A percentile compares a stretch with the other conserved stretches of the same genome.
Conservation (phyloP, 2,113 vertebrate genomes). For the Misgurnus mizolepis region DNA sequence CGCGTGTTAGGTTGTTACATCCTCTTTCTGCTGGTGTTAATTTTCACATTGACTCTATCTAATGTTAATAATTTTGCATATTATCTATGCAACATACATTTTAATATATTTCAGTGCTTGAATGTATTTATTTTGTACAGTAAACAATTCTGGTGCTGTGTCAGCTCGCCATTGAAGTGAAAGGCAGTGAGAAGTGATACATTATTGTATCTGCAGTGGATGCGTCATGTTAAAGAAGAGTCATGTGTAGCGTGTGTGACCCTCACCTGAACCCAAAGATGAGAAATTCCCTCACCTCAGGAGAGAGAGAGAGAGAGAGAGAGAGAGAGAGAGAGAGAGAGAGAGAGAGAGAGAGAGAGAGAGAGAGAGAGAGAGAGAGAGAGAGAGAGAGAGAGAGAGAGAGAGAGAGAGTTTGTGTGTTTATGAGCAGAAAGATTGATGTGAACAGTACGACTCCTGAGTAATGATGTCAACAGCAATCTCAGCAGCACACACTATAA, state of each 20-base stretch:
- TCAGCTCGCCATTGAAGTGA: not conserved
- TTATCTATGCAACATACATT: too few species aligned
- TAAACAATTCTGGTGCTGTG: not conserved
- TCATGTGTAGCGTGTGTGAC: slow-evolving; percentile 29
- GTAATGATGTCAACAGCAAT: slow-evolving; percentile 56
- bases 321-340: too few species aligned
- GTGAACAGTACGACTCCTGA: slow-evolving; percentile 47
- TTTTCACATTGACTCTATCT: too few species aligned
- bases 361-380: not conserved
- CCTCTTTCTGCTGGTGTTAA: too few species aligned
- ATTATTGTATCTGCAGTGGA: slow-evolving; percentile 46
- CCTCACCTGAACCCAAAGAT: slow-evolving; percentile 53
- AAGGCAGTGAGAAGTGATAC: not conserved
- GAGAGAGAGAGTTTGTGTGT: not conserved
- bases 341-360: not conserved
- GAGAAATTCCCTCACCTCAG: slow-evolving; percentile 52
- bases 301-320: slow-evolving; percentile 18
- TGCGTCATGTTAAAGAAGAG: slow-evolving; percentile 44
- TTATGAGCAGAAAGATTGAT: slow-evolving; percentile 42
- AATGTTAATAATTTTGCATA: too few species aligned
- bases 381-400: slow-evolving; percentile 11
- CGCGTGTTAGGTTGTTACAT: too few species aligned
- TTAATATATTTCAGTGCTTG: too few species aligned
- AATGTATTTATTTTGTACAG: too few species aligned
- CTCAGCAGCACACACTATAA: slow-evolving; percentile 48